Evolutionary conservation across 2,113 vertebrate genomes (phyloP).

Genomic region (Xenus cinereus): DNA sequence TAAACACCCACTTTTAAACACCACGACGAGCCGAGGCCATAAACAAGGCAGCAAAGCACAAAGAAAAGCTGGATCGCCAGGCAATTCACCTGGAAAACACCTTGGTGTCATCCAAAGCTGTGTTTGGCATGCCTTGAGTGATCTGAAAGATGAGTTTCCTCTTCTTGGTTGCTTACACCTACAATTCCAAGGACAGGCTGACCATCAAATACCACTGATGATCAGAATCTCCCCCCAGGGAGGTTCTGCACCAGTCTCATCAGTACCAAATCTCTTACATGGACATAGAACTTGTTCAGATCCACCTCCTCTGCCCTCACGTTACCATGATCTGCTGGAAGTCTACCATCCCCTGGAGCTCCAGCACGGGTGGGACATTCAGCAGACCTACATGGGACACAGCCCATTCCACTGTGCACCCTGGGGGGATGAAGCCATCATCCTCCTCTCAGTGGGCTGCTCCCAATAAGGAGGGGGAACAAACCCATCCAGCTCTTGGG

Average conservation of each 20-base stretch:
- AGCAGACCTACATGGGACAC: background rate
- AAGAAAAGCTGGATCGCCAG: background rate
- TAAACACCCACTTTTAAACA: background rate
- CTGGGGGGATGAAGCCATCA: background rate
- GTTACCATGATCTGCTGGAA: background rate
- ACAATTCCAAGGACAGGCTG: background rate
- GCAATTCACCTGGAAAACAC: background rate
- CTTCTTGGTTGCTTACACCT: background rate
- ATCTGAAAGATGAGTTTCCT: background rate
- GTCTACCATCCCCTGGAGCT: background rate
- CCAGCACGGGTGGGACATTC: background rate
- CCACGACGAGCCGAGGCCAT: background rate
- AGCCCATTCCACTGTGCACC: fast-evolving
- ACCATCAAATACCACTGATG: background rate
- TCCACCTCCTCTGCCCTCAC: background rate
- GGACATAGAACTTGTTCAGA: no score
- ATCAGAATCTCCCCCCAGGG: background rate
- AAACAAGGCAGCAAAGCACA: background rate
- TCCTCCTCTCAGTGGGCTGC: background rate
- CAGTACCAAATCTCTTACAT: background rate
- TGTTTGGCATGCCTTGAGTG: background rate
- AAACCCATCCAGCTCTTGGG: background rate
- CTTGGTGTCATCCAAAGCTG: background rate
- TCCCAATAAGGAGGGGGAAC: background rate
- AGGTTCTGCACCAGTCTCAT: background rate